These are phyloP conservation scores for Muscina levida DNA, from an alignment of 2,888 invertebrate genomes.

Conservation along the genomic window DNA sequence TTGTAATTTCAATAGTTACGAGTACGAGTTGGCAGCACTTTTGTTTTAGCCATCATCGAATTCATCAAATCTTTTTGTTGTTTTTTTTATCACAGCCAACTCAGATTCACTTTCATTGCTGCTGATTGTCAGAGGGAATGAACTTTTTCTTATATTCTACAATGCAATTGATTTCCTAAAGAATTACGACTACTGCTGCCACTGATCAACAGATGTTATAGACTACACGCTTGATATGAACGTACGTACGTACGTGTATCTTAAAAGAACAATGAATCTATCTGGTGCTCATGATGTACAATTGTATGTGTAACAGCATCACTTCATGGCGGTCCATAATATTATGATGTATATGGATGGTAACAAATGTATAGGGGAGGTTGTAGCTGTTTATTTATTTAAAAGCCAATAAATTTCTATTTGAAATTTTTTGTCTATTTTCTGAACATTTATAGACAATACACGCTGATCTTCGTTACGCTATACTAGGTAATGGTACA, in stretches of 20 bases:
- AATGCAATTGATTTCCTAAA: no score
- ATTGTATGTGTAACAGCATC: no score
- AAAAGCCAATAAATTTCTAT: slow-evolving; percentile 23
- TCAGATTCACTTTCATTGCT: slow-evolving; percentile 38
- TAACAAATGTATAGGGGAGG: no score
- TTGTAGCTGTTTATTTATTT: slow-evolving; percentile 23
- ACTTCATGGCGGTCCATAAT: no score
- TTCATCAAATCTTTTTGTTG: not conserved
- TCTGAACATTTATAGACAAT: slow-evolving; percentile 7
- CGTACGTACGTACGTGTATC: no score
- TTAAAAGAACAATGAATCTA: no score
- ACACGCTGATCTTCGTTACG: no score
- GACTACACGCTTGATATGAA: no score
- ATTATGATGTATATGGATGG: no score
- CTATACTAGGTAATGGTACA: no score
- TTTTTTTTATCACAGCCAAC: not conserved
- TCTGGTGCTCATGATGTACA: no score
- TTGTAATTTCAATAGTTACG: not conserved
- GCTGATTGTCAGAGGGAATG: not conserved
- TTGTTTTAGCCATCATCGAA: slow-evolving; percentile 21
- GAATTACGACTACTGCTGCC: not conserved
- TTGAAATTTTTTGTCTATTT: slow-evolving; percentile 22
- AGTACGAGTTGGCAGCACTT: slow-evolving; percentile 45
- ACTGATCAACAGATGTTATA: no score
- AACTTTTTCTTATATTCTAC: not conserved